Evolutionary conservation across 2,888 invertebrate genomes (phyloP).

Genomic region (Tipula vernalis): DNA sequence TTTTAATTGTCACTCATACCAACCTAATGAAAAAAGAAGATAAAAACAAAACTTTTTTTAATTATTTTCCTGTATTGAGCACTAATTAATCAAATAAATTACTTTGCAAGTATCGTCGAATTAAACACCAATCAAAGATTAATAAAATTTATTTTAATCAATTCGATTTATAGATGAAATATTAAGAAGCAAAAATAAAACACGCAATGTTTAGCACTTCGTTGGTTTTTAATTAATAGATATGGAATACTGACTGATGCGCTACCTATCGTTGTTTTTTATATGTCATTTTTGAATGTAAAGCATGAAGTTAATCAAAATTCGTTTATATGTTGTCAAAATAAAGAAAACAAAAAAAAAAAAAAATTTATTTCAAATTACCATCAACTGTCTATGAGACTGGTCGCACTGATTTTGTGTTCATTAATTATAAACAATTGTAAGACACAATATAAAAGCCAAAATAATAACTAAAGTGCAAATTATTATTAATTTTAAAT

Average conservation of each 20-base stretch:
- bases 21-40: not conserved
- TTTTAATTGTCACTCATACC: not conserved
- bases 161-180: not conserved
- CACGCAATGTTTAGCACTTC: not conserved
- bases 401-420: not conserved
- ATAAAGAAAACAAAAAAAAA: not conserved
- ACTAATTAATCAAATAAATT: not conserved
- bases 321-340: not conserved
- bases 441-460: too few species aligned
- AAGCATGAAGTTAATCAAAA: not conserved
- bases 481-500: not conserved
- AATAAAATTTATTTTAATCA: not conserved
- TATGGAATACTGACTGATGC: not conserved
- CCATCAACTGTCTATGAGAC: not conserved
- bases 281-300: not conserved
- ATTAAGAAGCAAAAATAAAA: not conserved
- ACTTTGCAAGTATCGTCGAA: not conserved
- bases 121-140: not conserved
- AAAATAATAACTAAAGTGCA: not conserved
- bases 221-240: not conserved
- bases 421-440: not conserved
- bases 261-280: not conserved
- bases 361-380: not conserved
- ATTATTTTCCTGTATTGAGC: not conserved
- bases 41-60: not conserved